Base-by-base conservation (phyloP, 1,140 invertebrate genomes). In the Drosophila melanica region DNA sequence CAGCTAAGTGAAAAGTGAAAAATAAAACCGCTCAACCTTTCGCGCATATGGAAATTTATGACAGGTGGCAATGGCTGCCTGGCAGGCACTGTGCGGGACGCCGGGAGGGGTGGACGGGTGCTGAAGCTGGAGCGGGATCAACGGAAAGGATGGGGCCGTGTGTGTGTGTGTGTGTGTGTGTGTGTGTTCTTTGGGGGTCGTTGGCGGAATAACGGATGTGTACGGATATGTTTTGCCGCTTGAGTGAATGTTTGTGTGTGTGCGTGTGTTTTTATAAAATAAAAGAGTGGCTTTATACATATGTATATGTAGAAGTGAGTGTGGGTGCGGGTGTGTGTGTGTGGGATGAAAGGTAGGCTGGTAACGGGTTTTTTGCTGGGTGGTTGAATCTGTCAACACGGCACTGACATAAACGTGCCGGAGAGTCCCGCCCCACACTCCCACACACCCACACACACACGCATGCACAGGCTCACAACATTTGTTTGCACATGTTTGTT, bases 401-500 rank as follows among this genome's bases (percentile, higher is more conserved):
- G 44, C 67, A 57, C 64, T 78, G 79, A 81, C 80, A 78, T 51
- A 75, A 72, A 80, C 74, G 63, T 65, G 69, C 63, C 63, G 50
- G 55, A 60, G 63, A 60, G 70, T 67, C 20, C 57, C 62, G 42
- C 54, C 63, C 58, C 11, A 47, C 57, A 20, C 47, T 33, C 44
- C 12, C 45, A 20, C 44, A 11, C 48, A 37, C 41, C 30, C 18
- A 44, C 30, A 42, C 9, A 27, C 41, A 63, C 48, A 57, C 44
- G n/a, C 33, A 65, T n/a, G 42, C 7, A 47, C 9, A 42, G 14
- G 39, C 59, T 47, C 45, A 71, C 69, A 76, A 77, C 76, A 87
- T 87, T 87, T 86, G 82, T 86, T 86, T 87, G 82, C 79, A 75
- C 75, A 86, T 87, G 82, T 86, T 86, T 86, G 82, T 86, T 86